Evolutionary conservation across 2,797 vertebrate species (phyloP).

Genomic region (Brachyalestes nurse): DNA sequence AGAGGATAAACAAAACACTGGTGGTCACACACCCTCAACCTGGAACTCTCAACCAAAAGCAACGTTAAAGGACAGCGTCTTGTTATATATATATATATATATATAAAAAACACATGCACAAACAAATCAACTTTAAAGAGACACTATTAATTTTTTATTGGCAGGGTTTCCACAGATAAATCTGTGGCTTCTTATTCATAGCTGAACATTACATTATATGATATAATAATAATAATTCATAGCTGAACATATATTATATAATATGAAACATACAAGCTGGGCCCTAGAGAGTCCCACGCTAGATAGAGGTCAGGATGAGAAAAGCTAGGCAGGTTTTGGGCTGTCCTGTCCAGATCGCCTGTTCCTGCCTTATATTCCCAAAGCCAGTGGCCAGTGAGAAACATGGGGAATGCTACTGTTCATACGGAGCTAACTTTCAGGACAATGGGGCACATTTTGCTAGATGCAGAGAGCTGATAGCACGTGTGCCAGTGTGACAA

Average conservation of each 20-base stretch:
- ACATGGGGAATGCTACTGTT: constrained; percentile 69
- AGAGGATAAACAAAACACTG: constrained; percentile 47
- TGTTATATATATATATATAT: too few relatives aligned
- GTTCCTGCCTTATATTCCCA: background rate
- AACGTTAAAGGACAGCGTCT: too few relatives aligned
- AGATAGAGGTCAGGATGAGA: background rate
- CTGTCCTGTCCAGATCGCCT: background rate
- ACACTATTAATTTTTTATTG: background rate
- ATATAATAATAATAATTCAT: too few relatives aligned
- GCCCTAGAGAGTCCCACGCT: background rate
- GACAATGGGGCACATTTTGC: constrained; percentile 81
- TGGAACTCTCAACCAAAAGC: background rate
- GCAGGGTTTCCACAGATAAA: background rate
- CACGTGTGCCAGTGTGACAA: constrained; percentile 75
- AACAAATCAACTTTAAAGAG: background rate
- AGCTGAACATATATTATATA: too few relatives aligned
- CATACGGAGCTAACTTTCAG: constrained; percentile 77
- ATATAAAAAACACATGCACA: too few relatives aligned
- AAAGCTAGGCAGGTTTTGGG: background rate
- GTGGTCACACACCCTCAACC: background rate
- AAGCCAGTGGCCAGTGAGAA: constrained; percentile 9
- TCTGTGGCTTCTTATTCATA: background rate
- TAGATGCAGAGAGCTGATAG: constrained; percentile 75
- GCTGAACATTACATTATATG: background rate
- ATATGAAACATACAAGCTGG: background rate